Percentiles rank a stretch among this genome's conserved stretches.
phyloP scores from a whole-genome alignment of 2,797 vertebrate species.

The Poeciliopsis presidionis region DNA sequence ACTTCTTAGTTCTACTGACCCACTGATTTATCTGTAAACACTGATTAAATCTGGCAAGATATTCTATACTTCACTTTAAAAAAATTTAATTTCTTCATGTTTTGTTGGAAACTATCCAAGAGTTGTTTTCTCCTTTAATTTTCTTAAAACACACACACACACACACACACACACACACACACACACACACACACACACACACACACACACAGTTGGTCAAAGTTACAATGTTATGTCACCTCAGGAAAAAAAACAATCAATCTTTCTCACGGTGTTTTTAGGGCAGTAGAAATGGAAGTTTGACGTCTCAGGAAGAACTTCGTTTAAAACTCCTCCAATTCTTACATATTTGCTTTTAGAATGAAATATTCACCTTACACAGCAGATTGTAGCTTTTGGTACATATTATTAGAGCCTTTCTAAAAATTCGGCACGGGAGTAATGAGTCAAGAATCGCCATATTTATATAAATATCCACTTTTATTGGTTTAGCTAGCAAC shows the following conservation, averaged over 20 bases:
- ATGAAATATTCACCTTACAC: accelerated
- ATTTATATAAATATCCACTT: neutral
- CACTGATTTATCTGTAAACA: neutral
- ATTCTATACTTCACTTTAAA: neutral
- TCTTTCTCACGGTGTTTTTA: neutral
- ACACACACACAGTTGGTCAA: neutral
- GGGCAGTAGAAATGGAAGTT: neutral
- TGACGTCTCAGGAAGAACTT: neutral
- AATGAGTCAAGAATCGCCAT: neutral
- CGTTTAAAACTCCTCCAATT: conserved; percentile 5
- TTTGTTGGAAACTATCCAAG: neutral
- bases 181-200: neutral
- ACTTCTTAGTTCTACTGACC: neutral
- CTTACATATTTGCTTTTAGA: accelerated
- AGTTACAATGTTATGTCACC: neutral
- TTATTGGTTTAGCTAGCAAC: neutral
- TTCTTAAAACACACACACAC: neutral
- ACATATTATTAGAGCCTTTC: accelerated
- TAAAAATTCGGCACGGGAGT: conserved; percentile 1
- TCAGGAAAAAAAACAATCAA: neutral
- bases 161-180: neutral
- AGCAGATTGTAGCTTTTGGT: accelerated
- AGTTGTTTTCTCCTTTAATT: neutral
- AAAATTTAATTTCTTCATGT: neutral
- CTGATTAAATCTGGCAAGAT: neutral